phyloP scores from a whole-genome alignment of 2,113 vertebrate species.

The Narcine bancroftii region DNA sequence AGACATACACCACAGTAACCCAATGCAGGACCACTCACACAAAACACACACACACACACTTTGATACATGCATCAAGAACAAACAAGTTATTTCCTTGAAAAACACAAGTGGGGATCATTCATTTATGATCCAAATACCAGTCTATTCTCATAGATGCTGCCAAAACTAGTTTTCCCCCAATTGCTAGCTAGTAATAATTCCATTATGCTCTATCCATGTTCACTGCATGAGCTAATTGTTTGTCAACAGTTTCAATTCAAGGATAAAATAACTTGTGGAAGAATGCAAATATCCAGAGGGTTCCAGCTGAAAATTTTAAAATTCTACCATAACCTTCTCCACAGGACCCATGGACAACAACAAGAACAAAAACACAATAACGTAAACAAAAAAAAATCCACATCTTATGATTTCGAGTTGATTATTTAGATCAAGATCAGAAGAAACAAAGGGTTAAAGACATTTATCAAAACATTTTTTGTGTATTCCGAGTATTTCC shows the following conservation, averaged over 20 bases:
- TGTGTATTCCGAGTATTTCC: constrained; percentile 27
- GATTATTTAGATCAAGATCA: neutral
- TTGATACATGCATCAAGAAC: neutral
- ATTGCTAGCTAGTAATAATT: neutral
- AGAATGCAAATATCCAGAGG: neutral
- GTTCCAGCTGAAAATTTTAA: neutral
- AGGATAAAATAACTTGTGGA: neutral
- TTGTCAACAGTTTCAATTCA: neutral
- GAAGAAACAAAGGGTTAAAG: neutral
- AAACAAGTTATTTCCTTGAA: neutral
- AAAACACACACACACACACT: neutral
- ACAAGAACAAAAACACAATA: no score
- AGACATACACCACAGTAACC: neutral
- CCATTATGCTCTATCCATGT: neutral
- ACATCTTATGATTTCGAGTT: neutral
- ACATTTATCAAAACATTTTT: neutral
- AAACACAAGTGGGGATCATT: neutral
- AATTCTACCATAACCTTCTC: neutral
- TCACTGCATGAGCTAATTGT: neutral
- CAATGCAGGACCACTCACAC: neutral
- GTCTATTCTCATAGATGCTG: neutral
- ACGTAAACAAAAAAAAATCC: neutral
- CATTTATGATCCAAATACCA: neutral
- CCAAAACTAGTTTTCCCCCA: neutral
- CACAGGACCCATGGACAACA: neutral